Evolutionary conservation across 2,797 vertebrate genomes (phyloP), one percentile per base, ranked within the genome.

Genomic region (Lates japonicus): DNA sequence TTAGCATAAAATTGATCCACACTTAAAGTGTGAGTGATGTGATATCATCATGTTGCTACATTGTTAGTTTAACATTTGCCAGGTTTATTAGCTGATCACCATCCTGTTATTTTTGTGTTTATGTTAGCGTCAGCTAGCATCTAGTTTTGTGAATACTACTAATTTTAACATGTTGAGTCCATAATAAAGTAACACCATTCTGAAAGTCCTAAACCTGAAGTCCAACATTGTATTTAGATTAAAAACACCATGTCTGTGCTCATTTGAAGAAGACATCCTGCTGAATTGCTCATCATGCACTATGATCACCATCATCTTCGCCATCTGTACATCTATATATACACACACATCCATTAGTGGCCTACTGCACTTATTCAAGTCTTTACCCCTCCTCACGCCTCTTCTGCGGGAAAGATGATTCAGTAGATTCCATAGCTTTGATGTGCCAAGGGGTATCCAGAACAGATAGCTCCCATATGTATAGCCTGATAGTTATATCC

Each of bases 391-490:
- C 37, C 29, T 54, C 39, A 16, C 31, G 59, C n/a, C 48, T 58
- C 29, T 60, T 74, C 59, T 54, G 51, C 67, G 51, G 7, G 65
- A 79, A 74, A 60, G 62, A 84, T 74, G 81, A 91, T 82, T 88
- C 80, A 91, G 80, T 87, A 69, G 44, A 80, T 92, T 81, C 59
- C 58, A 48, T 78, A 60, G 73, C 83, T 90, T 84, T 90, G 88
- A 90, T 89, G 54, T 81, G 72, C 78, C 66, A 66, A 58, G 52
- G 75, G 87, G 61, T 68, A 84, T 83, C 69, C 11, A 57, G 59
- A 87, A 84, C 70, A 90, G 84, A 89, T 89, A 90, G 83, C 79
- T 90, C 83, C 87, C 79, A 85, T 88, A 90, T 90, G 83, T 74
- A 83, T 72, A 73, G 67, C 31, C 75, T 84, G 76, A 84, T 76